Conservation (phyloP, 1,140 invertebrate species). For the Galleria mellonella region DNA sequence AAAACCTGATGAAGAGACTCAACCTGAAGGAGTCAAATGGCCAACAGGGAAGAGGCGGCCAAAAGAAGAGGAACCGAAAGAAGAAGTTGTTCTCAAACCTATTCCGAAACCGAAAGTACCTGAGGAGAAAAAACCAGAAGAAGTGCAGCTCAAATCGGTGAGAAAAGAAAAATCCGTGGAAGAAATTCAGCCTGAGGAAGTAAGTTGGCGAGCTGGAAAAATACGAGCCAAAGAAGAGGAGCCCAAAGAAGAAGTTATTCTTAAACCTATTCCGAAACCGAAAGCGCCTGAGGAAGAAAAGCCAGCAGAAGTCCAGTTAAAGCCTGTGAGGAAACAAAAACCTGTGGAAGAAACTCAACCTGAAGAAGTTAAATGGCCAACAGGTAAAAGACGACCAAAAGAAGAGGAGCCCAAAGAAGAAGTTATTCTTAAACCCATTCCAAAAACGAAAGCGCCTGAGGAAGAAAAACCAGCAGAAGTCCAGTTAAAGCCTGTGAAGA, state of each 20-base stretch:
- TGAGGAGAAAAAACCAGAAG: conserved; percentile 10
- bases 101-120: conserved; percentile 7
- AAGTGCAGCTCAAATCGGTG: conserved; percentile 3
- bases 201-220: conserved; percentile 11
- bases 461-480: conserved; percentile 10
- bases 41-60: conserved; percentile 3
- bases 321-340: conserved; percentile 11
- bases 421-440: conserved; percentile 6
- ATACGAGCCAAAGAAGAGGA: conserved; percentile 10
- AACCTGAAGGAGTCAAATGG: conserved; percentile 8
- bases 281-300: conserved; percentile 15
- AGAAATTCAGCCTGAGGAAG: conserved; percentile 10
- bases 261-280: conserved; percentile 12
- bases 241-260: conserved; percentile 14
- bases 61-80: conserved; percentile 9
- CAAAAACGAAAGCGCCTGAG: conserved; percentile 1
- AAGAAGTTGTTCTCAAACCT: conserved; percentile 12
- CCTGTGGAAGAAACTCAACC: conserved; percentile 9
- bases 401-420: conserved; percentile 11
- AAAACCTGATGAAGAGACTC: conserved; percentile 4
- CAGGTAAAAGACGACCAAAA: conserved; percentile 3
- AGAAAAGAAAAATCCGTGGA: conserved; percentile 8
- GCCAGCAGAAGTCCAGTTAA: conserved; percentile 9
- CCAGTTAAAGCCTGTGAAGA: conserved; percentile 5
- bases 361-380: conserved; percentile 3